Evolutionary conservation across 2,888 invertebrate genomes (phyloP), one percentile per base, ranked within the genome.

Genomic region (Monopis laevigella): DNA sequence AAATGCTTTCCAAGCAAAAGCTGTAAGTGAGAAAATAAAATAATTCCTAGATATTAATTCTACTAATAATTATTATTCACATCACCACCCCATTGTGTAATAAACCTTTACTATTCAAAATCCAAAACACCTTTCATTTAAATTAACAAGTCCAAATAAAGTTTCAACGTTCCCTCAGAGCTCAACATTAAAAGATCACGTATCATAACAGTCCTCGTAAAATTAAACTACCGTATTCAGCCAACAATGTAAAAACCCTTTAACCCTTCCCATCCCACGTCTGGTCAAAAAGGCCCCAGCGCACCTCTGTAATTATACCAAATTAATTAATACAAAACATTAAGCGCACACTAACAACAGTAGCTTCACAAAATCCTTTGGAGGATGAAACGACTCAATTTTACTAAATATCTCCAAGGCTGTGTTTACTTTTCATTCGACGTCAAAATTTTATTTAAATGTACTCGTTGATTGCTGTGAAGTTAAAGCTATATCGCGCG

Each of bases 401-500:
- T 63, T 58, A 59, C 64, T 56, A 19, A 70, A 72, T 71, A 64
- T 64, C 68, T 59, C 52, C 62, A 50, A 56, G 63, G 58, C 51
- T 58, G 54, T 75, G 68, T 78, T 80, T 78, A 77, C 75, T 73
- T 78, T 80, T 77, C 73, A 78, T 78, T 69, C 65, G 34, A 14
- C 29, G 35, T 40, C 40, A 30, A 36, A 42, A 42, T 42, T 44
- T 44, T 44, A 42, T 44, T 44, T 38, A 42, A 38, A 42, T 17
- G 34, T 36, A 28, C 32, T 18, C 30, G 21, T n/a, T n/a, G n/a
- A n/a, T n/a, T n/a, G n/a, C n/a, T n/a, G n/a, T n/a, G n/a, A n/a
- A n/a, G n/a, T n/a, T n/a, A n/a, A n/a, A n/a, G n/a, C n/a, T n/a
- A n/a, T n/a, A n/a, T n/a, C n/a, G n/a, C n/a, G n/a, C n/a, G n/a